Evolutionary conservation across 2,797 vertebrate genomes (phyloP), one percentile per base, ranked within the genome.

Genomic region (Cirrhinus mrigala): DNA sequence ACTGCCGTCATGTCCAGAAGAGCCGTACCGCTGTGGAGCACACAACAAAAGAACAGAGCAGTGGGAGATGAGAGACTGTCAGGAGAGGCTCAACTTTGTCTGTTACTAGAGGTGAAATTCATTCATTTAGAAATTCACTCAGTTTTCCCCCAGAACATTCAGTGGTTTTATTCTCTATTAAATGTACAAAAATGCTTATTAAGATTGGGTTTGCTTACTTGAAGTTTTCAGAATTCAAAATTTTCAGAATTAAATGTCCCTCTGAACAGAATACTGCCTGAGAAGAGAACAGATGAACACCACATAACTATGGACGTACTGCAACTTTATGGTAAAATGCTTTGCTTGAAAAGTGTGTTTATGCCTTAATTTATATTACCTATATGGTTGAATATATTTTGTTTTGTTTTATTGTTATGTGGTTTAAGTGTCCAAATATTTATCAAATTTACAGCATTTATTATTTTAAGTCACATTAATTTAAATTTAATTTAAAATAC

Each of bases 21-120:
- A 46, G 14, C 71, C 82, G 0, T 64, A 68, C 20, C 44, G 29
- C 24, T 83, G 82, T 66, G 71, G 82, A 52, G 82, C 60, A 3
- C 18, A 24, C 60, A 83, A 66, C 46, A 83, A 40, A 44, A 37
- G 1, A 33, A 83, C 71, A 24, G 82, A 20, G 1, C 15, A 40
- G 46, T 40, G 24, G 46, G 82, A 83, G 48, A 76, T 37, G 27
- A 76, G 82, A 40, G 71, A 83, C 71, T 83, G 71, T 76, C 14
- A 83, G 2, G 20, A 64, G 5, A 75, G 0, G 12, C 71, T 83
- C 10, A 83, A 54, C 58, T 76, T 83, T 5, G n/a, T 83, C 46
- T 83, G 82, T 60, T 76, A 44, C 46, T 75, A 82, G 60, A 48
- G 44, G 40, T 62, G 12, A 29, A 33, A 64, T n/a, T n/a, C n/a